Evolutionary conservation across 2,113 vertebrate genomes (phyloP).

Genomic region (Cryptotis parvus): DNA sequence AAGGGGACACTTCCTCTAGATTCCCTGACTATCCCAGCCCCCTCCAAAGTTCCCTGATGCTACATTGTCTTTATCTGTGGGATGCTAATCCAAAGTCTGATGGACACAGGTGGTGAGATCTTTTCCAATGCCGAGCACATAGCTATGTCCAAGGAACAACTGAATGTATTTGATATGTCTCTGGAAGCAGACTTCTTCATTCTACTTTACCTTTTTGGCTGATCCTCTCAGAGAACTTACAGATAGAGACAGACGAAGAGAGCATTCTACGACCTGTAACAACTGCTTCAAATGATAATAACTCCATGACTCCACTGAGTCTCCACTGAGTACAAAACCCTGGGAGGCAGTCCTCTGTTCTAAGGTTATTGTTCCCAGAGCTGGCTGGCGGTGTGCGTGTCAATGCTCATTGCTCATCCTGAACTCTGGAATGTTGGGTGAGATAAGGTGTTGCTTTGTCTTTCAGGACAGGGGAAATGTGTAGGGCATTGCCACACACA

Average conservation of each 20-base stretch:
- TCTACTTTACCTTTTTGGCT: conserved; percentile 20
- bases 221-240: conserved; percentile 39
- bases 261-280: background rate
- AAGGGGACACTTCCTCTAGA: background rate
- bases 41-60: background rate
- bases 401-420: background rate
- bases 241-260: background rate
- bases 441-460: background rate
- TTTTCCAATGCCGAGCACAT: background rate
- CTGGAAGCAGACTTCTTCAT: background rate
- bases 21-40: too few relatives aligned
- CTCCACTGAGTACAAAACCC: background rate
- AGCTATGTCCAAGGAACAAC: background rate
- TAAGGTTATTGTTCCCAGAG: background rate
- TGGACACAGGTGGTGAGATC: too few relatives aligned
- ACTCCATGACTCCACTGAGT: conserved; percentile 49
- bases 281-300: background rate
- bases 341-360: background rate
- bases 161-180: background rate
- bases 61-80: background rate
- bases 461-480: background rate
- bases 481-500: too few relatives aligned
- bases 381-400: background rate
- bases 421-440: background rate
- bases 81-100: background rate